Evolutionary conservation across 2,888 invertebrate genomes (phyloP).

Genomic region (Poecilus cupreus): DNA sequence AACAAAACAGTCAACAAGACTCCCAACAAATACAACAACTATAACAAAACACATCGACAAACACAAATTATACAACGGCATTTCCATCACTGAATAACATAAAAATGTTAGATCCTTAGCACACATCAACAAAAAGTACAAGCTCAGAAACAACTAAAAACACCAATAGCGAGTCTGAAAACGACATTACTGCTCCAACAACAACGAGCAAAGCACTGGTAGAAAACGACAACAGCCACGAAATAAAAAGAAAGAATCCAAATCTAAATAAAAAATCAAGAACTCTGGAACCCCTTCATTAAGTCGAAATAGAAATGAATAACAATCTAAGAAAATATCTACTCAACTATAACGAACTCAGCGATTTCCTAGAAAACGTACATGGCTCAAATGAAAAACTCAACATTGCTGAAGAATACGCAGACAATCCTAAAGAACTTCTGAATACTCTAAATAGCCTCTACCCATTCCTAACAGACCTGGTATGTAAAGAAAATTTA

Average conservation of each 20-base stretch:
- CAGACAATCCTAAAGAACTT: background rate
- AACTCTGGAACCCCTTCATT: background rate
- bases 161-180: background rate
- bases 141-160: background rate
- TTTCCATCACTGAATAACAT: background rate
- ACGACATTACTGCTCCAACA: background rate
- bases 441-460: background rate
- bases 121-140: background rate
- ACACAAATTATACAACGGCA: background rate
- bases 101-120: no score
- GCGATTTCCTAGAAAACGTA: slow-evolving; percentile 30
- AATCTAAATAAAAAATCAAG: slow-evolving; percentile 5
- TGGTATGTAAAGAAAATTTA: slow-evolving; percentile 11
- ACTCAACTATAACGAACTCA: background rate
- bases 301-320: background rate
- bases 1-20: no score
- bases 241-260: background rate
- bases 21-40: no score
- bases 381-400: slow-evolving; percentile 26
- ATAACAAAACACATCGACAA: background rate
- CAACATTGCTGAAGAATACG: slow-evolving; percentile 12
- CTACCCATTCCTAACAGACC: background rate
- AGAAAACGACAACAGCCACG: background rate
- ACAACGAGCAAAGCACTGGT: background rate
- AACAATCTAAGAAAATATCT: background rate